Evolutionary conservation across 2,113 vertebrate genomes (phyloP).

Genomic region (Halichoerus grypus): DNA sequence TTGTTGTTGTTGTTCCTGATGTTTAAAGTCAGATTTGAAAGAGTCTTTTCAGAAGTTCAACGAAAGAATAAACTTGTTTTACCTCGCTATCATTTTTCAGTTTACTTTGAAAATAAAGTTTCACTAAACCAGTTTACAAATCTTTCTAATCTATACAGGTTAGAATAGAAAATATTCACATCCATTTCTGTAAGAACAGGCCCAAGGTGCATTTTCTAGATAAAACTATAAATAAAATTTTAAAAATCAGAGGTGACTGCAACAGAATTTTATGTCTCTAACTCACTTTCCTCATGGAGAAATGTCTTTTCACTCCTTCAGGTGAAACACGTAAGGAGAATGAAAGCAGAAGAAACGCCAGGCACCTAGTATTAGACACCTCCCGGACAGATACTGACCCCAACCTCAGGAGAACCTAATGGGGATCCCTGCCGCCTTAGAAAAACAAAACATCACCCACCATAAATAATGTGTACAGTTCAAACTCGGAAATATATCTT

Average conservation of each 20-base stretch:
- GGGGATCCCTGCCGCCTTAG: background rate
- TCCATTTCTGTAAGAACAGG: background rate
- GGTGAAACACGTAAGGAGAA: background rate
- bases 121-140: slow-evolving; percentile 31
- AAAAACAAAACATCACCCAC: background rate
- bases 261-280: background rate
- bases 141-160: background rate
- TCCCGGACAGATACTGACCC: background rate
- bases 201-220: background rate
- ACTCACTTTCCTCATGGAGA: background rate
- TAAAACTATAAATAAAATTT: background rate
- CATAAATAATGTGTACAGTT: background rate
- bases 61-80: slow-evolving; percentile 66
- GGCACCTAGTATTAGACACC: background rate
- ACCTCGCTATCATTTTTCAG: slow-evolving; percentile 68
- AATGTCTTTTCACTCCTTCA: background rate
- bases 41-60: slow-evolving; percentile 54
- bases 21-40: background rate
- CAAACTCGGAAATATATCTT: background rate
- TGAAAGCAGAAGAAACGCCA: background rate
- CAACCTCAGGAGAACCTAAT: background rate
- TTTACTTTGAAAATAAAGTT: slow-evolving; percentile 72
- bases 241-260: background rate
- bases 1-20: background rate
- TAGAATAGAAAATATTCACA: background rate